Evolutionary conservation across 2,797 vertebrate genomes (phyloP).

Genomic region (Molossus molossus): DNA sequence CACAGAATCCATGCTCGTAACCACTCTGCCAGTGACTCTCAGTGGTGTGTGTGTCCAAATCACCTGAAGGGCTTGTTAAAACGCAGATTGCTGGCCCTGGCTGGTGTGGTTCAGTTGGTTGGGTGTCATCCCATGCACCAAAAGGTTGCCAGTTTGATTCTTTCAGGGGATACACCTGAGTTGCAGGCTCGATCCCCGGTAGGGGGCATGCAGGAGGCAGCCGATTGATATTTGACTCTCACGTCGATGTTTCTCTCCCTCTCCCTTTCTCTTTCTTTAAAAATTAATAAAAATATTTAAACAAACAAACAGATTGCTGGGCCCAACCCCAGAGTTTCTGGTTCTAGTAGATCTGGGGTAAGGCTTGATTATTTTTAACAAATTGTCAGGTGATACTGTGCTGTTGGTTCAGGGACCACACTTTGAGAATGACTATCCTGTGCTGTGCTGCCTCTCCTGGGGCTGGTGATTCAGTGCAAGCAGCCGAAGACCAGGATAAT

Average conservation of each 20-base stretch:
- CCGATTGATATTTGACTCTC: too few relatives aligned
- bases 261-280: too few relatives aligned
- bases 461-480: not conserved
- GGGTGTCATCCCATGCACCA: too few relatives aligned
- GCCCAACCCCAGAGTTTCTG: not conserved
- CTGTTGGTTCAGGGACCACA: not conserved
- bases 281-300: too few relatives aligned
- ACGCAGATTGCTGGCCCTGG: not conserved
- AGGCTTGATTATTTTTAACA: constrained; percentile 9
- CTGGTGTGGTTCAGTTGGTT: too few relatives aligned
- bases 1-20: not conserved
- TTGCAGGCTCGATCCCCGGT: too few relatives aligned
- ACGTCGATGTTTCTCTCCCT: too few relatives aligned
- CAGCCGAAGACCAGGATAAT: not conserved
- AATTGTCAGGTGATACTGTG: not conserved
- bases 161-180: too few relatives aligned
- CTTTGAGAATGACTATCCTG: not conserved
- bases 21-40: not conserved
- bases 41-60: not conserved
- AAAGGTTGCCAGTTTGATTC: too few relatives aligned
- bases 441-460: not conserved
- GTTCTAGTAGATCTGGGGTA: not conserved
- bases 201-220: too few relatives aligned
- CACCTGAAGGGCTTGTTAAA: not conserved
- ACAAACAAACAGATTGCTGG: not conserved